Conservation (phyloP, 2,888 invertebrate species). For the Pherbina coryleti region DNA sequence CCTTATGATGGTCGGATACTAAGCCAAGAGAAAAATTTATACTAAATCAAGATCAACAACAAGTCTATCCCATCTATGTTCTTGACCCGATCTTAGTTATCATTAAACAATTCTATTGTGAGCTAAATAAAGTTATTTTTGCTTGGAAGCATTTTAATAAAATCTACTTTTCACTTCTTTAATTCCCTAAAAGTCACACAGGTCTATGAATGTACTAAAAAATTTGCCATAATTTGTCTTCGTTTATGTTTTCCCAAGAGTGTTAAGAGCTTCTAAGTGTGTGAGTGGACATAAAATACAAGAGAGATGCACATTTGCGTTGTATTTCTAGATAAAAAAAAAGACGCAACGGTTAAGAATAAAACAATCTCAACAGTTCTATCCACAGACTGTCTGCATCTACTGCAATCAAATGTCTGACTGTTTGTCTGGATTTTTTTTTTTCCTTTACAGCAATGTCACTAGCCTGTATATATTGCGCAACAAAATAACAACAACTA, state of each 20-base stretch:
- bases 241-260: conserved; percentile 1
- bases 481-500: conserved; percentile 15
- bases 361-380: background rate
- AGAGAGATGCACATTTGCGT: background rate
- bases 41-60: no score
- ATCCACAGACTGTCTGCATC: background rate
- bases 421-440: background rate
- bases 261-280: background rate
- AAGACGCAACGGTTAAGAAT: background rate
- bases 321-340: background rate
- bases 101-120: no score
- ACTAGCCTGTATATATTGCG: background rate
- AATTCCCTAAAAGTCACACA: background rate
- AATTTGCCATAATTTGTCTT: conserved; percentile 27
- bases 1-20: no score
- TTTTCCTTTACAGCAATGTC: background rate
- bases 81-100: no score
- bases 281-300: background rate
- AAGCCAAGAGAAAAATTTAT: no score
- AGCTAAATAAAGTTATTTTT: no score
- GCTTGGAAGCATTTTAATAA: no score
- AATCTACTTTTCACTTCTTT: no score
- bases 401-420: background rate
- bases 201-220: background rate
- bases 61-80: no score